Evolutionary conservation across 2,888 invertebrate species (phyloP).

Genomic region (Pecten maximus): DNA sequence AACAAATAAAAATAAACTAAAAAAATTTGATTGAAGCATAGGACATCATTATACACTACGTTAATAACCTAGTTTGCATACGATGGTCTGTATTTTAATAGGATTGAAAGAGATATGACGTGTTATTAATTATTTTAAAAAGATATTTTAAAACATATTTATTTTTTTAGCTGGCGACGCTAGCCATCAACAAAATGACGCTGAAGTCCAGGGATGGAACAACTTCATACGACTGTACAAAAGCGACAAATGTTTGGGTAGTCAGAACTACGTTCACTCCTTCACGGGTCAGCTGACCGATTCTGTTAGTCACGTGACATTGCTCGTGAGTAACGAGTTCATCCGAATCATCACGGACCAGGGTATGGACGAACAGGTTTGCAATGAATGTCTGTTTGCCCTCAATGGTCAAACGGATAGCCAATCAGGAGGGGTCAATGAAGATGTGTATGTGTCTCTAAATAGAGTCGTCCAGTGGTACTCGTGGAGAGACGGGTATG

Average conservation of each 20-base stretch:
- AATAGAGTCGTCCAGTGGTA: background rate
- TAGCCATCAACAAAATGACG: slow-evolving; percentile 13
- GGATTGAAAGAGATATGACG: too few species aligned
- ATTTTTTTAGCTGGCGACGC: background rate
- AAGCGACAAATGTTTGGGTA: background rate
- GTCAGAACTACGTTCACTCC: background rate
- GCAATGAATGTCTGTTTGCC: background rate
- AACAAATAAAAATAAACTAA: too few species aligned
- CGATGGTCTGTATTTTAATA: too few species aligned
- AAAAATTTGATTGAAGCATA: too few species aligned
- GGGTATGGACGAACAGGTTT: background rate
- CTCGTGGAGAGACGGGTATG: background rate
- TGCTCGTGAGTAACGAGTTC: background rate
- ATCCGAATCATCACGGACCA: background rate
- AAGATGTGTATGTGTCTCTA: background rate
- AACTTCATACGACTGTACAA: slow-evolving; percentile 11
- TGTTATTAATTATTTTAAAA: too few species aligned
- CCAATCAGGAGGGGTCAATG: background rate
- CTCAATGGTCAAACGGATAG: background rate
- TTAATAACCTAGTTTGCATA: too few species aligned
- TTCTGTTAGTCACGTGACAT: background rate
- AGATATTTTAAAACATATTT: too few species aligned
- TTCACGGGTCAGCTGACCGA: slow-evolving; percentile 13
- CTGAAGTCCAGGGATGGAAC: background rate
- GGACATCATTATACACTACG: too few species aligned